phyloP scores from a whole-genome alignment of 2,797 vertebrate species.

The Crenichthys baileyi region DNA sequence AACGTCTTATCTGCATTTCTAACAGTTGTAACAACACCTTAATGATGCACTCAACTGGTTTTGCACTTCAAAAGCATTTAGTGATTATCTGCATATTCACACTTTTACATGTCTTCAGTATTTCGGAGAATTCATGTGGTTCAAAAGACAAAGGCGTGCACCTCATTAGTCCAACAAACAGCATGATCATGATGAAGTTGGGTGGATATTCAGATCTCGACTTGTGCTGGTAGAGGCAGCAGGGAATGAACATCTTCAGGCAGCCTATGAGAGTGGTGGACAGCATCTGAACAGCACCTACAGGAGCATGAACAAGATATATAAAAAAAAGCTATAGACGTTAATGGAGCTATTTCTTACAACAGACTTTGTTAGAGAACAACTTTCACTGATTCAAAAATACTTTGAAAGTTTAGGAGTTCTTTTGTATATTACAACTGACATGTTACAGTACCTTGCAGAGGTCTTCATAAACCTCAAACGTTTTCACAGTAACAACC shows the following conservation, averaged over 20 bases:
- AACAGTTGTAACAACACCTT: too few relatives aligned
- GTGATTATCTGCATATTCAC: not conserved
- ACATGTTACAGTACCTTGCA: not conserved
- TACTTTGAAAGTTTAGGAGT: not conserved
- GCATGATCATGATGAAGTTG: conserved; percentile 96
- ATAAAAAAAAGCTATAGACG: not conserved
- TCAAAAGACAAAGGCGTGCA: conserved; percentile 43
- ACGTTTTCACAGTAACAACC: not conserved
- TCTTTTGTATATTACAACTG: not conserved
- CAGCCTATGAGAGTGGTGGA: conserved; percentile 94
- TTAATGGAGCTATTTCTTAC: not conserved
- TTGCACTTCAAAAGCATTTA: not conserved
- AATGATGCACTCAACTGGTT: not conserved
- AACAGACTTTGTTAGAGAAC: too few relatives aligned
- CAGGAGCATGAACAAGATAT: not conserved
- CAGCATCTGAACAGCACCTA: conserved; percentile 96
- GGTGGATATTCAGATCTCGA: conserved; percentile 87
- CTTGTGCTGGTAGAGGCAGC: conserved; percentile 94
- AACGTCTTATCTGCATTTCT: not conserved
- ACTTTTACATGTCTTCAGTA: too few relatives aligned
- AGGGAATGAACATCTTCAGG: conserved; percentile 91
- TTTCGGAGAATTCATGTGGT: not conserved
- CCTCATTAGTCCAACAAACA: conserved; percentile 97
- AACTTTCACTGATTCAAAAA: not conserved
- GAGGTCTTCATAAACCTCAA: not conserved